These are phyloP conservation scores for Eupithecia tripunctaria DNA, from an alignment of 2,888 invertebrate genomes.

Conservation along the genomic window DNA sequence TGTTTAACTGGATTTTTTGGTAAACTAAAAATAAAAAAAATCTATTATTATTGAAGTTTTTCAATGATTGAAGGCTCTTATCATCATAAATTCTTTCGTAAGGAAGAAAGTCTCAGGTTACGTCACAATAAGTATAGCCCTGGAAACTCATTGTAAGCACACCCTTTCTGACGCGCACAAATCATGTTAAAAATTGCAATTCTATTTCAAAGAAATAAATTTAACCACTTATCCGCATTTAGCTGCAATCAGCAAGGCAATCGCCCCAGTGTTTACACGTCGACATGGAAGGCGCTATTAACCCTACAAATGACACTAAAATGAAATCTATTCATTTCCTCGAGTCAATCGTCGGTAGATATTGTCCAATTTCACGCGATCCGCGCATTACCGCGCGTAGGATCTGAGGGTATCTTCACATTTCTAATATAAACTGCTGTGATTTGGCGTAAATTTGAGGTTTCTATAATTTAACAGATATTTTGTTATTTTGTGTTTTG, in stretches of 20 bases:
- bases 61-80: not conserved
- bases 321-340: constrained; percentile 85
- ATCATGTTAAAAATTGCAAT: not conserved
- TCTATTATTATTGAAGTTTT: not conserved
- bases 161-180: not conserved
- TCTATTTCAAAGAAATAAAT: constrained; percentile 21
- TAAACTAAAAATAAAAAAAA: not conserved
- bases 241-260: constrained; percentile 40
- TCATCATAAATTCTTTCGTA: not conserved
- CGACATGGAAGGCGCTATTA: constrained; percentile 78
- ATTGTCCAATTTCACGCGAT: constrained; percentile 83
- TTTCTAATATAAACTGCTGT: constrained; percentile 51
- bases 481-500: not conserved
- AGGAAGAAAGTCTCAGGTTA: not conserved
- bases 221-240: constrained; percentile 32
- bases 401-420: constrained; percentile 38
- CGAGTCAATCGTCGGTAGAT: constrained; percentile 80
- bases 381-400: constrained; percentile 66
- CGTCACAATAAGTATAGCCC: not conserved
- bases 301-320: constrained; percentile 83
- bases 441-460: constrained; percentile 7
- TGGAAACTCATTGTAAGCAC: not conserved
- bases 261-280: constrained; percentile 60
- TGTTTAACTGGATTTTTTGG: not conserved
- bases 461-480: not conserved